Percentiles rank a stretch among this genome's conserved stretches.
Conservation (phyloP, 1,140 invertebrate genomes). For the Parasteatoda tepidariorum region DNA sequence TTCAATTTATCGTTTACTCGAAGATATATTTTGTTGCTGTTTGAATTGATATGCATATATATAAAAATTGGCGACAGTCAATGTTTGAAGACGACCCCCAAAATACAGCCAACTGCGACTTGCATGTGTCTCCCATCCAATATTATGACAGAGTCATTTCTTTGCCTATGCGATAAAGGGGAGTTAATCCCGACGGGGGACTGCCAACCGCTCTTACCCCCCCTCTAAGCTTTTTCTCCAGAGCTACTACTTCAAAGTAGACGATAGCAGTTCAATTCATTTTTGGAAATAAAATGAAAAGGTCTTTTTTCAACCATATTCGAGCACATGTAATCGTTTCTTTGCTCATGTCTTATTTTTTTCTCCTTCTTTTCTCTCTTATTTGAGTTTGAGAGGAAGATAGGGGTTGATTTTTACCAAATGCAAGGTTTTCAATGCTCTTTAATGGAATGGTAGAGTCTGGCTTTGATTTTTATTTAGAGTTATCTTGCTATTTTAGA, state of each 20-base stretch:
- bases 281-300: slow-evolving; percentile 14
- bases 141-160: slow-evolving; percentile 58
- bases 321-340: background rate
- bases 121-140: slow-evolving; percentile 45
- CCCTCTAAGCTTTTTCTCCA: background rate
- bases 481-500: too few relatives aligned
- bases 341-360: background rate
- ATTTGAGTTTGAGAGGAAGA: too few relatives aligned
- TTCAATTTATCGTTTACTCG: too few relatives aligned
- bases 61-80: background rate
- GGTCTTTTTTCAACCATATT: background rate
- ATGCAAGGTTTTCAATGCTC: too few relatives aligned
- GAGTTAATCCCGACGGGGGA: slow-evolving; percentile 4
- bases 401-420: too few relatives aligned
- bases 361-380: background rate
- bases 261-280: slow-evolving; percentile 43
- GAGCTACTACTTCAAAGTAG: background rate
- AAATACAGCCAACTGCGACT: background rate
- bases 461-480: too few relatives aligned
- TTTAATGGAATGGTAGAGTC: too few relatives aligned
- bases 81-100: slow-evolving; percentile 11
- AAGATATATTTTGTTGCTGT: background rate
- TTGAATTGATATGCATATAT: background rate
- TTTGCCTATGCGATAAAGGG: slow-evolving; percentile 49
- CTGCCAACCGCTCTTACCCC: slow-evolving; percentile 10